phyloP scores from a whole-genome alignment of 2,113 vertebrate genomes.

The Lethenteron reissneri region DNA sequence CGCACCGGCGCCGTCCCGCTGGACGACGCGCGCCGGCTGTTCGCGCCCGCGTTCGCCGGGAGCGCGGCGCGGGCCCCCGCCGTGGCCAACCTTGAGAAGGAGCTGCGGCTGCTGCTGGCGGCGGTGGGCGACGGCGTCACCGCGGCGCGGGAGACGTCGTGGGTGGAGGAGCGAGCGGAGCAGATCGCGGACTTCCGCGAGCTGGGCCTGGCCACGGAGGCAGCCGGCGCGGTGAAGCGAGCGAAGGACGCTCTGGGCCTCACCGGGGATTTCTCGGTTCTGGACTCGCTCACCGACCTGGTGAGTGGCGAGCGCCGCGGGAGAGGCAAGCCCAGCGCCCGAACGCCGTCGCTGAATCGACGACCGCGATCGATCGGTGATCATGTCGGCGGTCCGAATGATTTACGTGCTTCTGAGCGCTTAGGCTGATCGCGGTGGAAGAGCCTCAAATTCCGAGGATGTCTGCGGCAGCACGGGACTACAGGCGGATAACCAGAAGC shows the following conservation, averaged over 20 bases:
- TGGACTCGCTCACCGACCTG: slow-evolving; percentile 28
- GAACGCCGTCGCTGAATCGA: neutral
- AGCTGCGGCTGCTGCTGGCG: too few species aligned
- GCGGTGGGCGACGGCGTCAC: too few species aligned
- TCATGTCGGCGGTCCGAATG: too few species aligned
- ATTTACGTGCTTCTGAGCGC: neutral
- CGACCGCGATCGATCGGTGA: too few species aligned
- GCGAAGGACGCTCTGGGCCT: slow-evolving; percentile 37
- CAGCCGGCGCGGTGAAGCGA: slow-evolving; percentile 32
- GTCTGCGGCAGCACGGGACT: neutral
- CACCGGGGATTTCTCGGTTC: slow-evolving; percentile 43
- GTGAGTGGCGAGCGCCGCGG: slow-evolving; percentile 27
- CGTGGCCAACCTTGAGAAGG: too few species aligned
- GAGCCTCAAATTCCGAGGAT: neutral
- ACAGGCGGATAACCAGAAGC: too few species aligned
- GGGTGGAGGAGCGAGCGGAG: slow-evolving; percentile 32
- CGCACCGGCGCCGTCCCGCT: too few species aligned
- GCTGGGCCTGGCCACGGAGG: slow-evolving; percentile 37
- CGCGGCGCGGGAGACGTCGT: slow-evolving; percentile 13
- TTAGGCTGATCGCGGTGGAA: neutral
- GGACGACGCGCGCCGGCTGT: too few species aligned
- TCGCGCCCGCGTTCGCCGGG: too few species aligned
- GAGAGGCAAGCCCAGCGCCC: neutral
- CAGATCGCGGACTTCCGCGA: slow-evolving; percentile 67
- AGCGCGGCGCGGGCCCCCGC: too few species aligned